A percentile compares a stretch with the other conserved stretches of the same genome.
Evolutionary conservation across 30 jellyfish, hydroid and myxozoan genomes (phyloP).

Genomic region (Rhopilema esculentum): DNA sequence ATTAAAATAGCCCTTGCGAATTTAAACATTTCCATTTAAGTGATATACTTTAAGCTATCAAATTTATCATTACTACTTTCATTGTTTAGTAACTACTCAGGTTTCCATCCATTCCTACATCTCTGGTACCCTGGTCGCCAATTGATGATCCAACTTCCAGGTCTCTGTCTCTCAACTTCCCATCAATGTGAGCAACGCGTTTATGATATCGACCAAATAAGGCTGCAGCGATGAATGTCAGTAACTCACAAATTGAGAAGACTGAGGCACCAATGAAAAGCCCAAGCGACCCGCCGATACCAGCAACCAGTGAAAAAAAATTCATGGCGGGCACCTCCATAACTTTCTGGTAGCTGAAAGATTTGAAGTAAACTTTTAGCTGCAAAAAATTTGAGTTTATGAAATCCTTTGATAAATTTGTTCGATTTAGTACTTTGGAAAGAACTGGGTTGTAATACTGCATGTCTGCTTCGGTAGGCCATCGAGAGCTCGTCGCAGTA

Average conservation of each 20-base stretch:
- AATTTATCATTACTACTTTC: too few species aligned
- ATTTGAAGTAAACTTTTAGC: conserved; percentile 14
- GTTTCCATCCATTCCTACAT: too few species aligned
- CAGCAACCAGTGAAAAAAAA: conserved; percentile 10
- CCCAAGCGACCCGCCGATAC: conserved; percentile 56
- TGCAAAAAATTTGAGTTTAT: conserved; percentile 24
- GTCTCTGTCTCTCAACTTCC: too few species aligned
- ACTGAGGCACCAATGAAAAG: conserved; percentile 53
- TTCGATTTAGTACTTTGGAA: conserved; percentile 34
- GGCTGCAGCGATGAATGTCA: background rate
- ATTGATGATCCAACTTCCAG: too few species aligned
- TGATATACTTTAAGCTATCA: too few species aligned
- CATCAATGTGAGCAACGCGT: too few species aligned
- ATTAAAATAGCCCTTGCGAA: too few species aligned
- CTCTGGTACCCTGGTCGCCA: too few species aligned
- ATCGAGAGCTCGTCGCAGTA: conserved; percentile 22
- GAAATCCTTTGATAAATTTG: conserved; percentile 40
- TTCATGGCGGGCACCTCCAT: conserved; percentile 32
- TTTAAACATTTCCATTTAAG: too few species aligned
- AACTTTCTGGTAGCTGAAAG: background rate
- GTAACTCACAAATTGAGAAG: conserved; percentile 30
- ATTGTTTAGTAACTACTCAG: too few species aligned
- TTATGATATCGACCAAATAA: background rate
- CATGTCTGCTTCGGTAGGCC: conserved; percentile 42
- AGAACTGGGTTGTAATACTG: conserved; percentile 35